Evolutionary conservation across 2,113 vertebrate species (phyloP).

Genomic region (human): DNA sequence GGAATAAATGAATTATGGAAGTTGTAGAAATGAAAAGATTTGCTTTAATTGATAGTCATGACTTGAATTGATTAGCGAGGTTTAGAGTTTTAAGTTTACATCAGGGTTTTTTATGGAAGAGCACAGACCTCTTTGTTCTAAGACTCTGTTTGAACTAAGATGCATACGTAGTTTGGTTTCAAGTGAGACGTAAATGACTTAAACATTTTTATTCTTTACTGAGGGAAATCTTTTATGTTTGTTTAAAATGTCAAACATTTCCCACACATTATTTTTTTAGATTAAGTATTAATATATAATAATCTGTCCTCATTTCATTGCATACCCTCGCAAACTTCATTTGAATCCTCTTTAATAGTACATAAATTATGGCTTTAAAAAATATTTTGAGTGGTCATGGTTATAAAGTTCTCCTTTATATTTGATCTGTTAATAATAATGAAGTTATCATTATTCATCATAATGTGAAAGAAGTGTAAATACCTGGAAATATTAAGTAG

Average conservation of each 20-base stretch:
- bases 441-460: conserved; percentile 6
- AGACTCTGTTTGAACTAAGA: conserved; percentile 69
- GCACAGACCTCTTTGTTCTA: conserved; percentile 72
- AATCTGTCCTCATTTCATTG: conserved; percentile 11
- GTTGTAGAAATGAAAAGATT: conserved; percentile 48
- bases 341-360: conserved; percentile 8
- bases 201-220: conserved; percentile 49
- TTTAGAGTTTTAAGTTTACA: conserved; percentile 46
- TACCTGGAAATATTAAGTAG: conserved; percentile 27
- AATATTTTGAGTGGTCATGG: background rate
- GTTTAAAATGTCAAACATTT: conserved; percentile 71
- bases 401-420: conserved; percentile 43
- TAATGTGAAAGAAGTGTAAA: background rate
- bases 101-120: conserved; percentile 53
- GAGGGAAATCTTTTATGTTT: conserved; percentile 64
- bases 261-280: conserved; percentile 51
- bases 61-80: conserved; percentile 36
- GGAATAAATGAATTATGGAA: conserved; percentile 13
- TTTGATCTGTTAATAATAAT: background rate
- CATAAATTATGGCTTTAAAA: background rate
- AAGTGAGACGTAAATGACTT: conserved; percentile 65
- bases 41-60: conserved; percentile 51
- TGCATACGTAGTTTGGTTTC: conserved; percentile 71
- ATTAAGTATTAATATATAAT: conserved; percentile 33
- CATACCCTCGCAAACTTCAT: background rate